phyloP scores from a whole-genome alignment of 2,888 invertebrate species.

The Biston betularia region DNA sequence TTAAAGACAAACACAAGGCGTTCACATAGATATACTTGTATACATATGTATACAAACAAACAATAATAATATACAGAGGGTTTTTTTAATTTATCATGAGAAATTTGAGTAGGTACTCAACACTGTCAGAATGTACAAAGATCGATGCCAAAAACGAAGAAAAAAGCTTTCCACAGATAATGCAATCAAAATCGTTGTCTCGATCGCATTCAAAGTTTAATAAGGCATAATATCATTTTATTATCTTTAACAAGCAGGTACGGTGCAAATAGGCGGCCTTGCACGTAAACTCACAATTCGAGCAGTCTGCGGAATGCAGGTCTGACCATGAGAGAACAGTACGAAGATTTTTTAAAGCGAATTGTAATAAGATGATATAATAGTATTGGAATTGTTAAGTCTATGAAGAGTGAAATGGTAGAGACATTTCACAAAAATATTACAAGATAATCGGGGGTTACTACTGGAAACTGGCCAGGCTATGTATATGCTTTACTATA shows the following conservation, averaged over 20 bases:
- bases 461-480: no score
- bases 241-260: constrained; percentile 25
- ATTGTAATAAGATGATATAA: constrained; percentile 31
- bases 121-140: no score
- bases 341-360: constrained; percentile 42
- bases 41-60: no score
- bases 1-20: no score
- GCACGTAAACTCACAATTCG: constrained; percentile 55
- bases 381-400: constrained; percentile 24
- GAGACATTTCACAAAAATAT: not conserved
- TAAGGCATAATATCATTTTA: constrained; percentile 14
- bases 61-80: no score
- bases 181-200: not conserved
- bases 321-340: constrained; percentile 62
- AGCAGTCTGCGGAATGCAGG: constrained; percentile 64
- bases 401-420: not conserved
- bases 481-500: no score
- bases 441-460: no score
- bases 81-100: no score
- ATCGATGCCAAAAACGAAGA: no score
- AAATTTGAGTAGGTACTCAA: not conserved
- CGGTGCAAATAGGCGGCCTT: constrained; percentile 57
- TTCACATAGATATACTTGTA: no score
- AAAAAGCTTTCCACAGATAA: not conserved
- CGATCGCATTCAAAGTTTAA: not conserved